Conservation (phyloP, 92 coral and sea anemone genomes). For the Epizoanthus stellaris region DNA sequence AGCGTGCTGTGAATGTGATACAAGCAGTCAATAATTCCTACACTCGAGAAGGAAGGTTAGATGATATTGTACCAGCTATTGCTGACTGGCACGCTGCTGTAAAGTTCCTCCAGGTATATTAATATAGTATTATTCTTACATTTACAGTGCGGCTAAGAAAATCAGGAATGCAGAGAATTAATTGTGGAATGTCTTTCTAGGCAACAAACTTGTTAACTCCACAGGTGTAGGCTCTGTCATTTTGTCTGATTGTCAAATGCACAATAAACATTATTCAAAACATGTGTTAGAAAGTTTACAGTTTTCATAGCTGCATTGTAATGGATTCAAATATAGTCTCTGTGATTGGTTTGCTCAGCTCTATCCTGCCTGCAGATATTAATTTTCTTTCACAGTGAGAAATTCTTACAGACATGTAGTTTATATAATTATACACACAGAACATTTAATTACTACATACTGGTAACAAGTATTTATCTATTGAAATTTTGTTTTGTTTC, state of each 20-base stretch:
- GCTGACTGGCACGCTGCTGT: conserved; percentile 68
- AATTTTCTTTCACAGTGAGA: neutral
- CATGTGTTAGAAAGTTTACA: no score
- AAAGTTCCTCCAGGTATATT: conserved; percentile 50
- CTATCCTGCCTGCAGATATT: neutral
- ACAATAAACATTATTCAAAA: no score
- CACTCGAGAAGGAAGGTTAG: conserved; percentile 50
- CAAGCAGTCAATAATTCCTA: conserved; percentile 59
- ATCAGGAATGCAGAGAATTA: no score
- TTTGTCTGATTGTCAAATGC: no score
- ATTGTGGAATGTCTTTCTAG: no score
- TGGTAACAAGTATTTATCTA: conserved; percentile 1
- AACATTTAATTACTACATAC: neutral
- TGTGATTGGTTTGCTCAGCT: neutral
- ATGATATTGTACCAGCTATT: conserved; percentile 55
- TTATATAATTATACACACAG: no score
- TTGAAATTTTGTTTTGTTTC: conserved; percentile 5
- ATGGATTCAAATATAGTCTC: neutral
- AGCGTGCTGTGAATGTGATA: conserved; percentile 52
- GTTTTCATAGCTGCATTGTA: neutral
- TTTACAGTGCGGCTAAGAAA: no score
- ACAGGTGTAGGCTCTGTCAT: no score
- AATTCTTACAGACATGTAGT: neutral
- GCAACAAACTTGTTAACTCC: no score
- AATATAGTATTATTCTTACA: conserved; percentile 5